These are phyloP conservation scores for Sebastes schlegelii DNA, from an alignment of 2,113 vertebrate genomes.

Conservation along the genomic window DNA sequence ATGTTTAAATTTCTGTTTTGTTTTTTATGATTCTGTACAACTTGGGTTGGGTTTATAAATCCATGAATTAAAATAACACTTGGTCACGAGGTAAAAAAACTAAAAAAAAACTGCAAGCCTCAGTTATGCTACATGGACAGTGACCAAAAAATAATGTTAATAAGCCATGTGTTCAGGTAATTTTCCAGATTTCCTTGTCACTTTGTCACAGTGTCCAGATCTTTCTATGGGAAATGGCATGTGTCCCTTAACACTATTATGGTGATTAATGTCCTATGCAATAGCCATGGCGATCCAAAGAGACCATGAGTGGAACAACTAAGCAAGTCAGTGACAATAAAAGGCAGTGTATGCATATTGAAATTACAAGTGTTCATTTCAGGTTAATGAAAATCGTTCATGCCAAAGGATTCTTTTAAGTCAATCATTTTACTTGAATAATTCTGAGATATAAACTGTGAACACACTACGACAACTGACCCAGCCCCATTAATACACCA, in stretches of 20 bases:
- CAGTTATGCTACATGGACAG: slow-evolving; percentile 42
- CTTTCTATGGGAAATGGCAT: not conserved
- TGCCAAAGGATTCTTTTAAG: slow-evolving; percentile 33
- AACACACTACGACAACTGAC: slow-evolving; percentile 21
- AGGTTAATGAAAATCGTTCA: not conserved
- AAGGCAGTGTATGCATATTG: slow-evolving; percentile 1
- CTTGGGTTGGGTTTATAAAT: slow-evolving; percentile 26
- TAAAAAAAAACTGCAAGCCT: not conserved
- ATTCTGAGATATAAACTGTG: slow-evolving; percentile 40
- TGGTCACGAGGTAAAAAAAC: not conserved
- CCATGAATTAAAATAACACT: slow-evolving; percentile 23
- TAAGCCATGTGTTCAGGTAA: slow-evolving; percentile 21
- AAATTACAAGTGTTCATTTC: slow-evolving; percentile 38
- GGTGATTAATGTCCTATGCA: slow-evolving; percentile 53
- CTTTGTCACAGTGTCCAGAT: slow-evolving; percentile 5
- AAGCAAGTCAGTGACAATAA: not conserved
- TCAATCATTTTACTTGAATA: slow-evolving; percentile 40
- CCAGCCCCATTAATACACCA: not conserved
- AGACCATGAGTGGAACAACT: slow-evolving; percentile 11
- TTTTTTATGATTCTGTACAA: slow-evolving; percentile 33
- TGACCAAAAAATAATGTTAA: slow-evolving; percentile 26
- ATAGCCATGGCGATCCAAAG: not conserved
- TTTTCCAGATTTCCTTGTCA: slow-evolving; percentile 17
- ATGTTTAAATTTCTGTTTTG: slow-evolving; percentile 47
- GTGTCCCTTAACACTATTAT: slow-evolving; percentile 3